Evolutionary conservation across 1,140 invertebrate species (phyloP).

Genomic region (Anthonomus grandis): DNA sequence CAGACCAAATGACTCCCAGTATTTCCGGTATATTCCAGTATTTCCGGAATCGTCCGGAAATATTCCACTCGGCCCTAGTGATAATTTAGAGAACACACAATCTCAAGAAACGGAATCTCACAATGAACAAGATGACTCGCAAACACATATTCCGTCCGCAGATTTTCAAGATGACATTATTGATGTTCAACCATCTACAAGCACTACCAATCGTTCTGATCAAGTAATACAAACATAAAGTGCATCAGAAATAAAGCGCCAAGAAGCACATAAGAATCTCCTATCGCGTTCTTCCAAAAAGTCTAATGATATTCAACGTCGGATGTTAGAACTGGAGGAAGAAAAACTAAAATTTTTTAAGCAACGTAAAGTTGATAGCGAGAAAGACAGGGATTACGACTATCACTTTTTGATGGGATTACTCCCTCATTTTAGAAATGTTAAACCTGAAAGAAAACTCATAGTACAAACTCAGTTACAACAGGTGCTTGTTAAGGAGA

Average conservation of each 20-base stretch:
- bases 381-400: constrained; percentile 6
- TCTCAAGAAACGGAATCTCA: too few relatives aligned
- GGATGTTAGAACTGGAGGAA: background rate
- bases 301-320: constrained; percentile 2
- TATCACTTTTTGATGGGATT: constrained; percentile 6
- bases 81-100: too few relatives aligned
- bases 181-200: too few relatives aligned
- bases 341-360: constrained; percentile 12
- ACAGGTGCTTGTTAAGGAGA: constrained; percentile 6
- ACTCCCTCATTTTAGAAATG: constrained; percentile 11
- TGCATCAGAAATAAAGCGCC: too few relatives aligned
- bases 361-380: background rate
- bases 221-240: too few relatives aligned
- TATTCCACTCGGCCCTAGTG: constrained; percentile 2
- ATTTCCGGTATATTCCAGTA: too few relatives aligned
- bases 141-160: too few relatives aligned
- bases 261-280: background rate
- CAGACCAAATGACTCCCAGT: constrained; percentile 11
- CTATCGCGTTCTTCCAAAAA: background rate
- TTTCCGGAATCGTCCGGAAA: constrained; percentile 11
- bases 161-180: too few relatives aligned
- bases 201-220: too few relatives aligned
- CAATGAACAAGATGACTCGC: too few relatives aligned
- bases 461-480: background rate
- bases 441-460: constrained; percentile 8